These are phyloP conservation scores for Gila orcuttii DNA, from an alignment of 2,113 vertebrate genomes.

Conservation along the genomic window DNA sequence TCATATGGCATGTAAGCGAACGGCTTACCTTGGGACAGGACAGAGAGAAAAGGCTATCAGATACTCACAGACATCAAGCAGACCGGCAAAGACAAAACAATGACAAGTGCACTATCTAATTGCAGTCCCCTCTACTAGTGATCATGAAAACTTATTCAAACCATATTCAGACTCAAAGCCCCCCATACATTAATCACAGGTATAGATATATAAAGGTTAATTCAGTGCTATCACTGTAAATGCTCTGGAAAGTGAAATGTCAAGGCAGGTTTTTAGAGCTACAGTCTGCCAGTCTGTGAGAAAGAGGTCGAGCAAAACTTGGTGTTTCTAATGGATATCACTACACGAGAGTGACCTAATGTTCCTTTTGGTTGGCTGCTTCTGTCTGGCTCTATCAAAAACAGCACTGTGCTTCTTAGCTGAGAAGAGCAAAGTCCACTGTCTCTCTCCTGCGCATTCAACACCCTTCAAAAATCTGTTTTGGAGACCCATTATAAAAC, in stretches of 20 bases:
- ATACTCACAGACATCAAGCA: background rate
- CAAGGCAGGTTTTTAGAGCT: background rate
- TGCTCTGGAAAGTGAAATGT: background rate
- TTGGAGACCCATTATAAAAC: slow-evolving; percentile 26
- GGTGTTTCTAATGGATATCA: slow-evolving; percentile 43
- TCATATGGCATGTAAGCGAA: slow-evolving; percentile 87
- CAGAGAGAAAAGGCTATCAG: slow-evolving; percentile 55
- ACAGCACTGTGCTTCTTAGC: slow-evolving; percentile 15
- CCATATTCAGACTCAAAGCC: background rate
- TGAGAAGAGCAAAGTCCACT: slow-evolving; percentile 33
- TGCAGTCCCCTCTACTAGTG: background rate
- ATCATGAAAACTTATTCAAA: background rate
- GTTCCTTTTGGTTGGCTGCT: slow-evolving; percentile 46
- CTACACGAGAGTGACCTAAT: slow-evolving; percentile 20
- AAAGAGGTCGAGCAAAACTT: slow-evolving; percentile 9
- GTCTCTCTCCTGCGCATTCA: background rate
- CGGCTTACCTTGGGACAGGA: slow-evolving; percentile 79
- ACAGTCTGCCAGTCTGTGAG: background rate
- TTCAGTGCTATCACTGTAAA: background rate
- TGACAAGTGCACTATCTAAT: background rate
- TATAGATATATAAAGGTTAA: background rate
- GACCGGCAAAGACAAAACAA: background rate
- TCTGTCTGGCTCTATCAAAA: slow-evolving; percentile 46
- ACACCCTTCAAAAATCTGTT: slow-evolving; percentile 25
- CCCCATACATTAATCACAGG: background rate